Percentiles rank a stretch among this genome's conserved stretches.
Evolutionary conservation across 2,797 vertebrate genomes (phyloP).

Genomic region (Leucoraja ocellata): DNA sequence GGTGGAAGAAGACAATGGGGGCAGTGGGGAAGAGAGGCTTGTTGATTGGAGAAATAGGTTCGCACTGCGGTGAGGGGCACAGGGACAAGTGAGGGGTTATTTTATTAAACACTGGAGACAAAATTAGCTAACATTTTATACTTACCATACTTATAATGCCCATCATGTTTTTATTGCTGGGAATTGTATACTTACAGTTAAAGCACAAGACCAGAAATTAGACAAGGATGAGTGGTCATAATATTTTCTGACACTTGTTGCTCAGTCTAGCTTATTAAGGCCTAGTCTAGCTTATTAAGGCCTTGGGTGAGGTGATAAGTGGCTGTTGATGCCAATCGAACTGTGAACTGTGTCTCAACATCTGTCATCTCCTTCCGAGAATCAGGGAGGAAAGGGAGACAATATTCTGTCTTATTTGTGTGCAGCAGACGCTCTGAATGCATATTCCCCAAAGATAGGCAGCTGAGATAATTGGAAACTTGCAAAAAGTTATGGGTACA

Average conservation of each 20-base stretch:
- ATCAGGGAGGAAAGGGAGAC: not conserved
- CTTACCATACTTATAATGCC: not conserved
- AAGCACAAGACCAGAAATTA: not conserved
- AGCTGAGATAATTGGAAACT: not conserved
- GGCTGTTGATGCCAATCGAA: not conserved
- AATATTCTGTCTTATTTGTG: not conserved
- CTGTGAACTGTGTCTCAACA: not conserved
- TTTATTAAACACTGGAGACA: not conserved
- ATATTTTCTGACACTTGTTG: not conserved
- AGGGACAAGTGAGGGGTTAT: too few relatives aligned
- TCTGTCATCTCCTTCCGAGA: not conserved
- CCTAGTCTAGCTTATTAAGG: not conserved
- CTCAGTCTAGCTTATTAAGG: not conserved
- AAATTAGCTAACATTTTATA: not conserved
- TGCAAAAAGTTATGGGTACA: not conserved
- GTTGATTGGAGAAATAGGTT: too few relatives aligned
- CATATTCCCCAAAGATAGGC: not conserved
- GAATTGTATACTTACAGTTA: not conserved
- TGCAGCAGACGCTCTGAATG: not conserved
- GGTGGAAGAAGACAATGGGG: too few relatives aligned
- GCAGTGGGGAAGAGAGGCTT: too few relatives aligned
- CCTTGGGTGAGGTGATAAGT: not conserved
- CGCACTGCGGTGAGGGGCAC: too few relatives aligned
- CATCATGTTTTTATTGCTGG: not conserved
- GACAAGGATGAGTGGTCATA: not conserved